Conservation (phyloP, 2,797 vertebrate genomes). For the Ctenopoma multispine region DNA sequence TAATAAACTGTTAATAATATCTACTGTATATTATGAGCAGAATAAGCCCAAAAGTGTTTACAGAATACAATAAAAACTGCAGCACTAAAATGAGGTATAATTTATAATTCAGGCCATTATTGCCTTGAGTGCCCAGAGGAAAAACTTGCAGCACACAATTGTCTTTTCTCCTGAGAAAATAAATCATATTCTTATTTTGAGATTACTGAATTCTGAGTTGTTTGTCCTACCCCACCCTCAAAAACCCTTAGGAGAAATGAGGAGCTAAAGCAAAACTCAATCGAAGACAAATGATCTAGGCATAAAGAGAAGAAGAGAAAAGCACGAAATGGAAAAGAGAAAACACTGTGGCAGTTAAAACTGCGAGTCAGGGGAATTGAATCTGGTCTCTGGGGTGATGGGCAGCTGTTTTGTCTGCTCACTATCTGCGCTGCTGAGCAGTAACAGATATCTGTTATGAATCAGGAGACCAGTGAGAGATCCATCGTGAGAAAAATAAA, state of each 20-base stretch:
- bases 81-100: conserved; percentile 29
- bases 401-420: conserved; percentile 52
- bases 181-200: conserved; percentile 54
- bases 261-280: conserved; percentile 46
- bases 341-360: conserved; percentile 51
- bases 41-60: neutral
- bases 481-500: neutral
- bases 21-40: neutral
- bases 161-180: conserved; percentile 35
- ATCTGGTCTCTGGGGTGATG: conserved; percentile 53
- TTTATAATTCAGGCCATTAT: conserved; percentile 47
- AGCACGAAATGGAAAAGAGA: conserved; percentile 30
- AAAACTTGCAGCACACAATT: conserved; percentile 32
- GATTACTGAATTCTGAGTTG: conserved; percentile 48
- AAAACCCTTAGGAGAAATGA: conserved; percentile 40
- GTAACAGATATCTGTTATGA: conserved; percentile 37
- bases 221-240: conserved; percentile 30
- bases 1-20: conserved; percentile 13
- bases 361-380: conserved; percentile 42
- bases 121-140: conserved; percentile 28
- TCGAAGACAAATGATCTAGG: conserved; percentile 56
- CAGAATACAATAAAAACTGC: neutral
- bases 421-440: conserved; percentile 20
- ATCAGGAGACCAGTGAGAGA: conserved; percentile 18
- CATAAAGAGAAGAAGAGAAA: conserved; percentile 33